Evolutionary conservation across 2,113 vertebrate genomes (phyloP).

Genomic region (Vanacampus margaritifer): DNA sequence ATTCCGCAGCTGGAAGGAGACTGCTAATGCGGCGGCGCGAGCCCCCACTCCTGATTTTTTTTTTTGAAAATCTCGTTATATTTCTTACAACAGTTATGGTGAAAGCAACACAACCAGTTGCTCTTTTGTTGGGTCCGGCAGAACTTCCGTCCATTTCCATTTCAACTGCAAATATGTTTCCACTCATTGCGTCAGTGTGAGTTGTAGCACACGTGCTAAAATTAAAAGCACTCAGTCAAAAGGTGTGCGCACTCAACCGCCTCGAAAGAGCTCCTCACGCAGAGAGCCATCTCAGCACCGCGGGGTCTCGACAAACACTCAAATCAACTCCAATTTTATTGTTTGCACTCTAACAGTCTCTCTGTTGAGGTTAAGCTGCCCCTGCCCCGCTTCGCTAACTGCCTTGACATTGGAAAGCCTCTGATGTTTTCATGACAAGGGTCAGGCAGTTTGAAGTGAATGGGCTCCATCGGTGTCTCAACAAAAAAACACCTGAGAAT

Average conservation of each 20-base stretch:
- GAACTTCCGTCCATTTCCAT: background rate
- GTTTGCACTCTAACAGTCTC: background rate
- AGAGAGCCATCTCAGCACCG: background rate
- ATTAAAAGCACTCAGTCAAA: background rate
- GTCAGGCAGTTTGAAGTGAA: background rate
- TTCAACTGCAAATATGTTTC: background rate
- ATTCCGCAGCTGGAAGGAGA: conserved; percentile 27
- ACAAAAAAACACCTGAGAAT: background rate
- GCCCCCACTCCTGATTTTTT: conserved; percentile 14
- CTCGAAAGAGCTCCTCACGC: conserved; percentile 1
- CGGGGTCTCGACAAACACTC: conserved; percentile 6
- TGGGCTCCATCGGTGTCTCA: background rate
- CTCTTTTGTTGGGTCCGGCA: no score
- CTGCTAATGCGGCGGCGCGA: conserved; percentile 8
- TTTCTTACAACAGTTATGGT: background rate
- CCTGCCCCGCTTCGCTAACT: background rate
- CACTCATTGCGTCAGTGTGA: background rate
- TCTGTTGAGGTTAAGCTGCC: conserved; percentile 1
- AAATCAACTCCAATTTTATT: conserved; percentile 8
- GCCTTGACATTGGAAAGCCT: background rate
- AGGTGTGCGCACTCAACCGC: background rate
- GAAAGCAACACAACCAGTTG: no score
- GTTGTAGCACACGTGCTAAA: background rate
- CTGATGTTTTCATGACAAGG: background rate
- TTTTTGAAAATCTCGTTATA: background rate